Evolutionary conservation across 2,888 invertebrate species (phyloP).

Genomic region (Chrysina gloriosa): DNA sequence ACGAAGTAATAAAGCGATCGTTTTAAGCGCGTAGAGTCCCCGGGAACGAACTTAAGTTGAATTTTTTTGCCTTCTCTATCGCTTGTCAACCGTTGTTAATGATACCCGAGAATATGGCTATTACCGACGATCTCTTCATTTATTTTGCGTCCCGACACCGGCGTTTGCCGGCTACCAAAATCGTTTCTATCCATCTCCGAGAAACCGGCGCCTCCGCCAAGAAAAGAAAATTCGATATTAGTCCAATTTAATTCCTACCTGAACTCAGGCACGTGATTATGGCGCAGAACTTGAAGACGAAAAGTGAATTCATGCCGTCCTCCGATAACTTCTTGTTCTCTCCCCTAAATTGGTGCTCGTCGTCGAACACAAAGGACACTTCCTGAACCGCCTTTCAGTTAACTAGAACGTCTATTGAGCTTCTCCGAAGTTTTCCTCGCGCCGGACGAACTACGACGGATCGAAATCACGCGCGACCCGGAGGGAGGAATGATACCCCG

Average conservation of each 20-base stretch:
- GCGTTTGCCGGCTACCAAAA: not conserved
- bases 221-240: constrained; percentile 2
- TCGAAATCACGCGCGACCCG: not conserved
- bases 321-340: not conserved
- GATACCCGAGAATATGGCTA: constrained; percentile 5
- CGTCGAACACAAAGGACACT: not conserved
- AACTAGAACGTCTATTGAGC: too few relatives aligned
- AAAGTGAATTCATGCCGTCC: constrained; percentile 11
- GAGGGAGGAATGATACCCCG: constrained; percentile 9
- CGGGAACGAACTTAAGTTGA: constrained; percentile 4
- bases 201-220: not conserved
- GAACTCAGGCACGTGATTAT: constrained; percentile 20
- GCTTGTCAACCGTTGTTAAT: constrained; percentile 15
- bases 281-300: constrained; percentile 8
- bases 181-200: not conserved
- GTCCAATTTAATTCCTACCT: constrained; percentile 20
- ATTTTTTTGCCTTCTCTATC: not conserved
- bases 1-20: not conserved
- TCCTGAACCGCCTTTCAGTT: too few relatives aligned
- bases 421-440: not conserved
- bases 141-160: constrained; percentile 3
- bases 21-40: not conserved
- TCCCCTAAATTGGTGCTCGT: not conserved
- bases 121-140: constrained; percentile 20
- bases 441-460: not conserved